A percentile compares a stretch with the other conserved stretches of the same genome.
These are phyloP conservation scores for Chaenogobius annularis DNA, from an alignment of 2,113 vertebrate species.

Conservation along the genomic window DNA sequence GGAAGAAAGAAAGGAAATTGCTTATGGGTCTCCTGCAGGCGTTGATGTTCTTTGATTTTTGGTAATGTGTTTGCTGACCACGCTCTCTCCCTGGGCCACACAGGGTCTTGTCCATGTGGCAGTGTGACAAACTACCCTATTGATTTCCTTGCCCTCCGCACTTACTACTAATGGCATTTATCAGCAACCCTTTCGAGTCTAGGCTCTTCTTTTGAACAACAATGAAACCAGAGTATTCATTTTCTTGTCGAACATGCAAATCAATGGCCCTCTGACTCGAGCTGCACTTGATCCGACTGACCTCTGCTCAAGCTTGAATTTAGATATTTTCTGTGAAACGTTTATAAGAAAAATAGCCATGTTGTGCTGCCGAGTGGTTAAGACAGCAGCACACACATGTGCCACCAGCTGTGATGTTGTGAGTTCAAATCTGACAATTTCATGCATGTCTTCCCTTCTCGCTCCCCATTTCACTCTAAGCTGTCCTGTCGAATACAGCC, in stretches of 20 bases:
- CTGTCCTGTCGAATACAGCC: too few species aligned
- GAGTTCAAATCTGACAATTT: too few species aligned
- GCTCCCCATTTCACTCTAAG: too few species aligned
- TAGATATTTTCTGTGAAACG: not conserved
- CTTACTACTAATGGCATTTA: slow-evolving; percentile 87
- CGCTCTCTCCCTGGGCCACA: slow-evolving; percentile 81
- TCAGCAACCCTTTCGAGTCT: slow-evolving; percentile 84
- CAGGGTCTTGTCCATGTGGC: slow-evolving; percentile 78
- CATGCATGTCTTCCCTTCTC: too few species aligned
- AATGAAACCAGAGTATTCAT: slow-evolving; percentile 93
- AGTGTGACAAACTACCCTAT: slow-evolving; percentile 94
- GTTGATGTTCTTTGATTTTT: slow-evolving; percentile 88
- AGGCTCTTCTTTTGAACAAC: slow-evolving; percentile 85
- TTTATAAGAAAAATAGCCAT: too few species aligned
- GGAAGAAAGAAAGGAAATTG: slow-evolving; percentile 72
- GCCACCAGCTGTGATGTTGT: too few species aligned
- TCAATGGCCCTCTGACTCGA: slow-evolving; percentile 92
- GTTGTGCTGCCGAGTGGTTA: too few species aligned
- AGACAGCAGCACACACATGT: too few species aligned
- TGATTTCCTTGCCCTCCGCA: slow-evolving; percentile 81
- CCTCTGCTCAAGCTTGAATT: slow-evolving; percentile 33
- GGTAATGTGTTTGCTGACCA: slow-evolving; percentile 94
- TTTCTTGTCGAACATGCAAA: slow-evolving; percentile 97
- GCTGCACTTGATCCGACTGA: slow-evolving; percentile 69
- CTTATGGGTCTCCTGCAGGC: slow-evolving; percentile 73